Conservation (phyloP, 1,140 invertebrate species). For the Cyclargus thomasi region DNA sequence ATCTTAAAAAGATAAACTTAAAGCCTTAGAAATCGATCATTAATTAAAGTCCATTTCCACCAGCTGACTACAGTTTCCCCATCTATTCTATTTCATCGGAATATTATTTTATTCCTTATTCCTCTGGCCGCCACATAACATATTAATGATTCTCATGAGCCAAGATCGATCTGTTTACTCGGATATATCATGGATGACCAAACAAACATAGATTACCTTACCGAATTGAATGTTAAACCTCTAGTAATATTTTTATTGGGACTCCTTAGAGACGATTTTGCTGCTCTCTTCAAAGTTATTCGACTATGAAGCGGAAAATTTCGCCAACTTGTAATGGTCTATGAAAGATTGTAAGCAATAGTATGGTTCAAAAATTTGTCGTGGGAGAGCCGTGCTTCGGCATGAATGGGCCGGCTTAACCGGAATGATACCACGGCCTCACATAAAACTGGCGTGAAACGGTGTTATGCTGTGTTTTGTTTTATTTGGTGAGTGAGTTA, state of each 20-base stretch:
- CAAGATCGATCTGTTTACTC: slow-evolving; percentile 35
- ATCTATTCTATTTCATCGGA: background rate
- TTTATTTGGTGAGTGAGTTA: too few species aligned
- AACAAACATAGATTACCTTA: slow-evolving; percentile 9
- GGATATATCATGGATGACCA: slow-evolving; percentile 31
- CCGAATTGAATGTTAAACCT: background rate
- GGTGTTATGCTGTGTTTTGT: too few species aligned
- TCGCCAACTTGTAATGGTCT: background rate
- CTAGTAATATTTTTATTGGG: background rate
- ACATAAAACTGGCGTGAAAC: too few species aligned
- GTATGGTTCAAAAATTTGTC: too few species aligned
- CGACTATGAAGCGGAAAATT: background rate
- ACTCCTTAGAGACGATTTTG: background rate
- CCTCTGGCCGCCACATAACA: background rate
- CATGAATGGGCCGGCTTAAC: too few species aligned
- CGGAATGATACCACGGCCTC: too few species aligned
- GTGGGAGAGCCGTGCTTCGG: too few species aligned
- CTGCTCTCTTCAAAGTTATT: slow-evolving; percentile 1
- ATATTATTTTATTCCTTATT: background rate
- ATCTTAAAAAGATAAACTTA: too few species aligned
- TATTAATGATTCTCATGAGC: slow-evolving; percentile 5
- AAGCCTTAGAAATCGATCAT: background rate
- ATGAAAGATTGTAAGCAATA: background rate
- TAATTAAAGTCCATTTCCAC: background rate
- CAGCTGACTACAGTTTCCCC: background rate